Base-by-base conservation (phyloP, 1,140 invertebrate species). In the Sminthurides bifidus region DNA sequence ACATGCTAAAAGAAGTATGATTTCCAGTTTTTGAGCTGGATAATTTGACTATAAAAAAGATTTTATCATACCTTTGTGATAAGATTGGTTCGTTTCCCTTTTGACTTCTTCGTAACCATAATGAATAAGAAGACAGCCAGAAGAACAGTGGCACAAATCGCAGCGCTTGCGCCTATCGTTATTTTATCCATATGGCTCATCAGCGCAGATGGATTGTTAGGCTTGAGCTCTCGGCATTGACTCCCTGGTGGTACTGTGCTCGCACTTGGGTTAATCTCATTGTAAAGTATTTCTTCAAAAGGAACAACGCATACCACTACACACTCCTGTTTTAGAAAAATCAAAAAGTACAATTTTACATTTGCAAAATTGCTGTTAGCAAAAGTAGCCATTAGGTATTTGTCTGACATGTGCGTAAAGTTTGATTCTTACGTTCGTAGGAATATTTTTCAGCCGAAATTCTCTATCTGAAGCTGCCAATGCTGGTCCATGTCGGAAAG, bases 231-330 rank as follows among this genome's bases (percentile, higher is more conserved):
- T 30, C 84, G 78, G 66, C 90, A 94, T 70, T 92, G 27, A 78
- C 77, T 68, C 83, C 63, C 63, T 21, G 59, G 57, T 2, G 63
- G 63, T 21, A 65, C 52, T n/a, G 52, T 52, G 12, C 56, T 26
- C 19, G 63, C 56, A 41, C 57, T 65, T 0, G 59, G 44, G 38
- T 52, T 65, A 29, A 61, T 61, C 48, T 65, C 63, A 55, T 65
- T 65, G 57, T 65, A 65, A 1, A 65, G 12, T 27, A 65, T 59
- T 64, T 91, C 87, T 69, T 92, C 88, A 53, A 91, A 72, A 6
- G 86, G 89, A 40, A 90, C 85, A 1, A 92, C 88, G 68, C 89
- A 92, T 27, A 92, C 87, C 21, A 93, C 82, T 41, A 93, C 86
- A 66, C 88, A 92, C 75, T 92, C 87, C 81, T 90, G 71, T n/a